A percentile compares a stretch with the other conserved stretches of the same genome.
These are phyloP conservation scores for Mus spicilegus DNA, from an alignment of 2,113 vertebrate species.

Conservation along the genomic window DNA sequence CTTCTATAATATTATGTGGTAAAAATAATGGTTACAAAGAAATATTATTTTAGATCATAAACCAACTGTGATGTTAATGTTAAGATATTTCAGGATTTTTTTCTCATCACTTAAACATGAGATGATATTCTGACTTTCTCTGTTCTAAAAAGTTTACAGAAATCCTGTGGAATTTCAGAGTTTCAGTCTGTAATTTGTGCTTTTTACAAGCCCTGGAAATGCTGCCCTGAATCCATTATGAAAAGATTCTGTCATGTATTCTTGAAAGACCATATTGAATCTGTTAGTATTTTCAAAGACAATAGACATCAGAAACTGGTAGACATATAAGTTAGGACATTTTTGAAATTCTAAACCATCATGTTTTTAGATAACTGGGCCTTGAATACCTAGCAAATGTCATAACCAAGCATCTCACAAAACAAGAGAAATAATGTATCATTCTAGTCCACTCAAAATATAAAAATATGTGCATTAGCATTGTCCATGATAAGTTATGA, in stretches of 20 bases:
- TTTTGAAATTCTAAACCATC: not conserved
- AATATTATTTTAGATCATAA: not conserved
- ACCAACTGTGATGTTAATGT: not conserved
- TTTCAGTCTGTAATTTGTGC: not conserved
- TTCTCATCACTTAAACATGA: not conserved
- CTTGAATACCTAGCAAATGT: not conserved
- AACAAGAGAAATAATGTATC: not conserved
- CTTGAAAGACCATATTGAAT: not conserved
- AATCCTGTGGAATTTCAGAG: not conserved
- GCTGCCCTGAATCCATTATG: not conserved
- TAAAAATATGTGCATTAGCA: not conserved
- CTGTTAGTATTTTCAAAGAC: not conserved
- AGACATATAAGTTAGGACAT: not conserved
- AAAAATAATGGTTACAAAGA: not conserved
- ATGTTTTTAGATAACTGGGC: not conserved
- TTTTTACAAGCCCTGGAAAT: not conserved
- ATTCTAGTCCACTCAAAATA: not conserved
- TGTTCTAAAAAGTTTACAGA: not conserved
- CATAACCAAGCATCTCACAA: not conserved
- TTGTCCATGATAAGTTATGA: not conserved
- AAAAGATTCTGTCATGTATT: not conserved
- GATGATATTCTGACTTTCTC: not conserved
- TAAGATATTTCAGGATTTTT: not conserved
- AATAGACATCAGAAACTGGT: not conserved
- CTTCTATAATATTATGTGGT: not conserved